Evolutionary conservation across 2,888 invertebrate genomes (phyloP), one percentile per base, ranked within the genome.

Genomic region (Bembecia ichneumoniformis): DNA sequence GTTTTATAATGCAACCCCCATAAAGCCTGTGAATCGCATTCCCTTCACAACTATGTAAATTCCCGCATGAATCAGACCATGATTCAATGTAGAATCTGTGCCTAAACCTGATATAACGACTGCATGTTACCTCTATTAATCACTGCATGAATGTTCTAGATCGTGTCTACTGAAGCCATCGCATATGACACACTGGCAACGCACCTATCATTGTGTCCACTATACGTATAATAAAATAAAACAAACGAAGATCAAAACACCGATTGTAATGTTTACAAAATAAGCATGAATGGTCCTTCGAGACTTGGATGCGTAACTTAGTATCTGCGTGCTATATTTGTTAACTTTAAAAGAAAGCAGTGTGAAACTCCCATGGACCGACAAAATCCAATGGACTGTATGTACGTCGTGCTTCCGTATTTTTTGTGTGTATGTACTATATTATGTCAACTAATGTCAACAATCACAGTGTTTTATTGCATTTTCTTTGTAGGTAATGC

Each of bases 1-100:
- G 58, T 56, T 74, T 69, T 68, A 46, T 69, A 66, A 62, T 59
- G 62, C 64, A 64, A 64, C 58, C 60, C 55, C 58, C 51, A 51
- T 56, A 58, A 54, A 57, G 53, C 45, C 50, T 50, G 51, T 56
- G 51, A 46, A 54, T 56, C 28, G 49, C 46, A 35, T 47, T 48
- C 49, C 47, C 44, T 44, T 44, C 3, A 15, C 17, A 44, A 44
- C 16, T 15, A 11, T 51, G 13, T 13, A 40, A 48, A 28, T 28
- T 50, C 50, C 47, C 67, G 74, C 75, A 73, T 74, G 71, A 65
- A 61, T 67, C 66, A 64, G 52, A 54, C 55, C 49, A 51, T 62
- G 64, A 62, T 60, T 62, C 63, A 61, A 56, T 50, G 49, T 50
- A 48, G 43, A 51, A 44, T 52, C 50, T 49, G 51, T 47, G 40